Evolutionary conservation across 2,888 invertebrate species (phyloP), one percentile per base, ranked within the genome.

Genomic region (Troglohyphantes excavatus): DNA sequence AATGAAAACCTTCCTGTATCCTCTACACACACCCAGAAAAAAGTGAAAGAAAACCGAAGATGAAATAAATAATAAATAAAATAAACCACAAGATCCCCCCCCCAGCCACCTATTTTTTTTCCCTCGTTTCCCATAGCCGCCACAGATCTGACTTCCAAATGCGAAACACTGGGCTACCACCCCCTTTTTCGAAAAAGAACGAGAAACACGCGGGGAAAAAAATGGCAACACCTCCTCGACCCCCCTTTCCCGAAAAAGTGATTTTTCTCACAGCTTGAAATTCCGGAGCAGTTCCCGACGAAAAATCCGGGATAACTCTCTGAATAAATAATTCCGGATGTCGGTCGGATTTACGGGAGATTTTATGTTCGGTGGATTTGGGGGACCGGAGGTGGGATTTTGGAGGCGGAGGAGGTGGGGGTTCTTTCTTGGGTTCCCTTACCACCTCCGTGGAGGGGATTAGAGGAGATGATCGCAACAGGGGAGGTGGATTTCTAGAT

Each of bases 241-340:
- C 59, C 82, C 68, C 67, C 46, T 67, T 72, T 65, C 63, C 26
- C 67, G 39, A 46, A 76, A 88, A 89, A 89, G 88, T 89, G 88
- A 89, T 89, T 89, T 89, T 89, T 89, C 88, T 89, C 88, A 26
- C 88, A 89, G 88, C 88, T 89, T 89, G 88, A 82, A 89, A 89
- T 89, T 89, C 88, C 88, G 88, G 82, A 68, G 82, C 68, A 59
- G 75, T 59, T 61, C 61, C 59, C 82, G 82, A 17, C 39, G 39
- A 39, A n/a, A n/a, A 88, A 89, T 89, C 88, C 88, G n/a, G 76
- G 88, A 89, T 89, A 89, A 89, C 75, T 89, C 88, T 82, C 75
- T 89, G 88, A 89, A 89, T 89, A 89, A 89, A 89, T 89, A 89
- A 89, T 89, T 89, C 88, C 88, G 88, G 88, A 89, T 89, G 88